Evolutionary conservation across 2,888 invertebrate genomes (phyloP), one percentile per base, ranked within the genome.

Genomic region (Troides oblongomaculatus): DNA sequence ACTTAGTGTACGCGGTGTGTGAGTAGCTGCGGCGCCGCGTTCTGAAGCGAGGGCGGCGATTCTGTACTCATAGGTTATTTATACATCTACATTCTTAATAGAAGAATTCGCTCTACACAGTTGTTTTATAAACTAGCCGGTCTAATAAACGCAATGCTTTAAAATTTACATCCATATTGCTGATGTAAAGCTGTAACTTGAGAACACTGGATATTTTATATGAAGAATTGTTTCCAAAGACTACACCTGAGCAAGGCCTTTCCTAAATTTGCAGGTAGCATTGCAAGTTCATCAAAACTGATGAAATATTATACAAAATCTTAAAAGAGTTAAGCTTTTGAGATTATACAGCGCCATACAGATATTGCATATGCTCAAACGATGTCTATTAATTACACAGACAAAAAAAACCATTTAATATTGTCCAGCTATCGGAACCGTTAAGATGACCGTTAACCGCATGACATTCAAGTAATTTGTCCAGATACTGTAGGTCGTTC

Each of bases 371-470:
- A 5, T 14, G 18, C 17, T 50, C 50, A 50, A 50, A 12, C 50
- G 1, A 18, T 14, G 18, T 50, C 50, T 17, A 50, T 50, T 14
- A 14, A 1, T 50, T 50, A 12, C 17, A 50, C 50, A 17, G 5
- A 17, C 4, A 50, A 50, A 50, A 50, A 50, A 12, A 30, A 30
- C 2, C 30, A 30, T 30, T 30, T 30, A 30, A 30, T 46, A 46
- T 46, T 46, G n/a, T 30, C 30, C 30, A 62, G 46, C 50, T 30
- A 68, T 62, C 67, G 73, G 72, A 75, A 74, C 76, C 73, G 78
- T 78, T 81, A 75, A 74, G 70, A 72, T 73, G 76, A 75, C 78
- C 80, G 80, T 80, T 83, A 80, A 80, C 77, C 78, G 71, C 72
- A 73, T 74, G 75, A 75, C 72, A 74, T 72, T 73, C 70, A 70